Base-by-base conservation (phyloP, 1,140 invertebrate species). In the Drosophila ohnishii region DNA sequence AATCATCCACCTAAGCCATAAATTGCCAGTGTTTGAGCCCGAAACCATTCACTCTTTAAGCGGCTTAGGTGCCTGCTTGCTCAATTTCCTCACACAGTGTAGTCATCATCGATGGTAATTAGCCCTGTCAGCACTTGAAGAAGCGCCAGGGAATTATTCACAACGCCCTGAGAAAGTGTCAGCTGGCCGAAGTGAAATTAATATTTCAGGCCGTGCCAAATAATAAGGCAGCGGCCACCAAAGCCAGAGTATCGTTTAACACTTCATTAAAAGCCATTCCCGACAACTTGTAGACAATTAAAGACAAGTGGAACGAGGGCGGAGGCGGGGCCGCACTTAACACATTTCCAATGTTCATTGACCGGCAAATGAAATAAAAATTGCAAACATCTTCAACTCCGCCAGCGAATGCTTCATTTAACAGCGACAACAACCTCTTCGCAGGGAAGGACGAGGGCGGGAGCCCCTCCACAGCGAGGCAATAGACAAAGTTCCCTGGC, bases 331-430 rank as follows among this genome's bases (percentile, higher is more conserved):
- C 30, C 45, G 64, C 83, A 87, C 83, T 87, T 87, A 87, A 83
- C 83, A 87, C 83, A 87, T 87, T 87, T 77, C 64, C 83, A 83
- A 82, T 87, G 83, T 80, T 87, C 83, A 87, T 87, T 87, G 83
- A 87, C 83, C 79, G 79, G 83, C 79, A 86, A 86, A 86, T 81
- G 75, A 87, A 86, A 86, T 87, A 85, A 85, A 85, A 85, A 85
- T 86, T 86, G 83, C 83, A 86, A 72, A 87, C 83, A 86, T 85
- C 83, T 87, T 82, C 83, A 72, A 59, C 85, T 86, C 75, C 67
- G 58, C 50, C 73, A 62, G 66, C 67, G 75, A 83, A 87, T 86
- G 83, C 83, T 86, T 86, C 83, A 86, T 86, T 86, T 83, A 87
- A 83, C 83, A 86, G 67, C 60, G 76, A 59, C 56, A 77, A 44